Conservation (phyloP, 1,140 invertebrate species). For the Drosophila tani region DNA sequence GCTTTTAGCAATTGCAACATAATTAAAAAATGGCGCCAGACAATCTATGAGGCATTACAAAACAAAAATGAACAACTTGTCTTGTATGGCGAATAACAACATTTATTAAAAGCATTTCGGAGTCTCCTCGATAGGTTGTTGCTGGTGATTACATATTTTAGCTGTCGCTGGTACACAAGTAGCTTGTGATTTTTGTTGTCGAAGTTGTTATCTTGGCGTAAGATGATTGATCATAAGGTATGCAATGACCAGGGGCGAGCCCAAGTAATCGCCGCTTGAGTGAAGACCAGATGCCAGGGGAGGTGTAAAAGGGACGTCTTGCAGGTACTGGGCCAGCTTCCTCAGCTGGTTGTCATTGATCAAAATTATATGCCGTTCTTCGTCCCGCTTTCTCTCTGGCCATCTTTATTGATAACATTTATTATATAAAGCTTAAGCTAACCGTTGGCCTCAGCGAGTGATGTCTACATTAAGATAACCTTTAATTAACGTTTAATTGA, state of each 20-base stretch:
- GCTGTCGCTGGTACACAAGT: conserved; percentile 72
- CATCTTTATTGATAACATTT: conserved; percentile 42
- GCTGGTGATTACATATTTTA: conserved; percentile 73
- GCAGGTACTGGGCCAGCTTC: conserved; percentile 6
- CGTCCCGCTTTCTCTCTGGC: conserved; percentile 1
- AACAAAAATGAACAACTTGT: conserved; percentile 57
- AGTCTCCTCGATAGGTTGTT: conserved; percentile 52
- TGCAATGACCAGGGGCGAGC: conserved; percentile 27
- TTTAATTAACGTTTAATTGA: conserved; percentile 71
- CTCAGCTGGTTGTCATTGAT: conserved; percentile 59
- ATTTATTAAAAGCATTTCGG: conserved; percentile 81
- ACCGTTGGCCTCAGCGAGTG: conserved; percentile 38
- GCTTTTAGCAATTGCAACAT: conserved; percentile 76
- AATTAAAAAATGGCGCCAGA: conserved; percentile 77
- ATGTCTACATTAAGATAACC: conserved; percentile 76
- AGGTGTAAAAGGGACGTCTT: conserved; percentile 4
- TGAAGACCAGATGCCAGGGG: conserved; percentile 32
- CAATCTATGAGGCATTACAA: conserved; percentile 50
- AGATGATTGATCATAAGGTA: conserved; percentile 80
- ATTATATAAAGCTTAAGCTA: conserved; percentile 68
- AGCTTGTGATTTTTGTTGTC: conserved; percentile 65
- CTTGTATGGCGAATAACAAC: conserved; percentile 60
- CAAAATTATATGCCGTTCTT: conserved; percentile 29
- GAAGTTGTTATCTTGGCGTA: conserved; percentile 70
- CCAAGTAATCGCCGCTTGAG: conserved; percentile 44